Percentiles rank a stretch among this genome's conserved stretches.
Conservation (phyloP, 1,140 invertebrate genomes). For the Nephotettix cincticeps region DNA sequence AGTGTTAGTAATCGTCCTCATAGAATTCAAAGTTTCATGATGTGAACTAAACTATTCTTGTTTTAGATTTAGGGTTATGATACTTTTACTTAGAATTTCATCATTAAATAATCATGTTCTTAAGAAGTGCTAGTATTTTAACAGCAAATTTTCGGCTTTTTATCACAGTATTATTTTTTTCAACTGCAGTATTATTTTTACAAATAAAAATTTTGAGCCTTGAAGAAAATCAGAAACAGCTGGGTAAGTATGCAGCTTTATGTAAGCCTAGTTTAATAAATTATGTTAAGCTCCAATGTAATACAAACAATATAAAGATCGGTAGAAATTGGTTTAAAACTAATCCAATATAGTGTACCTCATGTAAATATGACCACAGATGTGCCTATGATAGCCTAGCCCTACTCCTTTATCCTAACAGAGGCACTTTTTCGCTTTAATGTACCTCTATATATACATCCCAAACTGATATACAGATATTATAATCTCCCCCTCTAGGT, state of each 20-base stretch:
- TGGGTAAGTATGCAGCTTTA: not conserved
- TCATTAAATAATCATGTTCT: not conserved
- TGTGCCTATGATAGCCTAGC: too few relatives aligned
- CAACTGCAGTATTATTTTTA: not conserved
- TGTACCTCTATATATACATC: too few relatives aligned
- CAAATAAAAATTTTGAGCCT: conserved; percentile 6
- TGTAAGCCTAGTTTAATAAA: too few relatives aligned
- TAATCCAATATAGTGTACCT: too few relatives aligned
- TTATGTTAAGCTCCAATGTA: too few relatives aligned
- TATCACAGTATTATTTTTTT: not conserved
- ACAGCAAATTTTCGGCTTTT: not conserved
- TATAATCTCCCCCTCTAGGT: too few relatives aligned
- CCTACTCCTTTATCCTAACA: too few relatives aligned
- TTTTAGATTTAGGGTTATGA: not conserved
- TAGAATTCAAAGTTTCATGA: not conserved
- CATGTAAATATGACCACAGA: too few relatives aligned
- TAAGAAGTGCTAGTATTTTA: not conserved
- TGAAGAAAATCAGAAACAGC: conserved; percentile 2
- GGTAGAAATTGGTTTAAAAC: too few relatives aligned
- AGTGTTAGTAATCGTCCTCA: not conserved
- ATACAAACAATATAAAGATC: not conserved
- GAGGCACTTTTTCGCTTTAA: too few relatives aligned
- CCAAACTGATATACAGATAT: too few relatives aligned
- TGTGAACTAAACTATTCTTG: not conserved
- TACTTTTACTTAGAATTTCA: not conserved